phyloP scores from a whole-genome alignment of 1,140 invertebrate species.

The Metopolophium dirhodum region DNA sequence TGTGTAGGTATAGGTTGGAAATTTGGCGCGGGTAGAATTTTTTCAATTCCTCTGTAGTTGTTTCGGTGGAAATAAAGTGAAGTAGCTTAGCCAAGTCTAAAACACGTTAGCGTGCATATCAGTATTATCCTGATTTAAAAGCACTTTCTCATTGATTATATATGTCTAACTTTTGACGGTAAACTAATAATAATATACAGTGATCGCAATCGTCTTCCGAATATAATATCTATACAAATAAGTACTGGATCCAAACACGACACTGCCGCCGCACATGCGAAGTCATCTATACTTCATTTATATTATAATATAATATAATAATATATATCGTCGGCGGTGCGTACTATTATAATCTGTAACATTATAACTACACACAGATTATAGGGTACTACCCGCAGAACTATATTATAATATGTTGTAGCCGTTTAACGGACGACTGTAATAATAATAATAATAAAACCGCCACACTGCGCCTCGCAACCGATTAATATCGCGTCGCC shows the following conservation, averaged over 20 bases:
- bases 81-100: neutral
- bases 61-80: neutral
- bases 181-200: too few relatives aligned
- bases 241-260: neutral
- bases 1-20: neutral
- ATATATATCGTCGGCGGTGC: neutral
- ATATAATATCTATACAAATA: neutral
- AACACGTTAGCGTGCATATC: too few relatives aligned
- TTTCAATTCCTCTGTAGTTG: neutral
- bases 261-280: neutral
- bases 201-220: neutral
- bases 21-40: neutral
- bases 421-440: neutral
- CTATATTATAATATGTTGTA: neutral
- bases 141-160: too few relatives aligned
- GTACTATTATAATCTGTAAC: neutral
- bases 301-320: neutral
- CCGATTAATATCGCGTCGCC: neutral
- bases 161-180: neutral
- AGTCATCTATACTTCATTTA: neutral
- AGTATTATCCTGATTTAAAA: neutral
- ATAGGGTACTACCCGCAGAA: neutral
- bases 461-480: neutral
- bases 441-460: neutral
- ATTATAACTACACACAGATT: neutral